Base-by-base conservation (phyloP, 2,888 invertebrate genomes). In the Papilio demoleus region DNA sequence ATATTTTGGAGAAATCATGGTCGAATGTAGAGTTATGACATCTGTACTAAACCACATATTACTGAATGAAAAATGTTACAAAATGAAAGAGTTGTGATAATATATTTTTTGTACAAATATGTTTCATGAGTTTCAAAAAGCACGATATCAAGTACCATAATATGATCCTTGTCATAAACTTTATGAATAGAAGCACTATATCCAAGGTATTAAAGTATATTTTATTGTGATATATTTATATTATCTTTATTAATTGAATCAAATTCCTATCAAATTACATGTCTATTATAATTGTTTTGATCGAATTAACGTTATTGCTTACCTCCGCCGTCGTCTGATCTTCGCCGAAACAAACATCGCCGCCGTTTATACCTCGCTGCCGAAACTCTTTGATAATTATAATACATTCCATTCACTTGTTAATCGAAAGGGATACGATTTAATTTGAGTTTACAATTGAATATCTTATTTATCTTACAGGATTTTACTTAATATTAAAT, bases 311-410 rank as follows among this genome's bases (percentile, higher is more conserved):
- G 40, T 56, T 65, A 65, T 56, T 65, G 56, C 56, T 24, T 40
- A 65, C 19, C 40, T 36, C 24, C 34, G 36, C 9, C 50, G 42
- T 45, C 24, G 24, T 65, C n/a, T 65, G 56, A 65, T 65, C 64
- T 56, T 56, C 31, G 40, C 56, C 56, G 53, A 65, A 65, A 56
- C 53, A 65, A 65, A 65, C 64, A 56, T 50, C 53, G 38, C n/a
- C 24, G 40, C 38, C 64, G 8, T 17, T 17, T 4, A 53, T 38
- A 24, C 27, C 38, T 24, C 22, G n/a, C 40, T 22, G 40, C 31
- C 38, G 14, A 59, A 22, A 5, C 27, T 56, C 40, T 64, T 64
- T 65, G 53, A 65, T 65, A 64, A 42, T 42, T 42, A 42, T 19
- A 42, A 17, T 64, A 65, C 38, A 56, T 65, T 65, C 53, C 53